Evolutionary conservation across 1,140 invertebrate genomes (phyloP).

Genomic region (Papilio polyxenes): DNA sequence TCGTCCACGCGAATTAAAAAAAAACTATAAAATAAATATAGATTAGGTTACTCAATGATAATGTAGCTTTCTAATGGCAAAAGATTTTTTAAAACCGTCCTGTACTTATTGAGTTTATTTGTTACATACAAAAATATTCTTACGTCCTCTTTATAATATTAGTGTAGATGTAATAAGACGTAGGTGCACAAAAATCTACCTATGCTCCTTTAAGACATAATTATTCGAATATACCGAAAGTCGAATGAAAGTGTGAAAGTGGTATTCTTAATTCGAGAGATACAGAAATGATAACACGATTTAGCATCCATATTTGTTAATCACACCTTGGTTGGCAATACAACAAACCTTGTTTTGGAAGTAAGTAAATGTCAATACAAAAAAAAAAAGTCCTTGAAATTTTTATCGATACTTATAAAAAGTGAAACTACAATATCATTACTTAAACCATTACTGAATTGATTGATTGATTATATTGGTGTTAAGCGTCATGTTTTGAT

Average conservation of each 20-base stretch:
- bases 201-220: not conserved
- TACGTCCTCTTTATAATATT: too few species aligned
- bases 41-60: too few species aligned
- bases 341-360: constrained; percentile 24
- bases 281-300: constrained; percentile 17
- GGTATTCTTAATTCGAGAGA: constrained; percentile 6
- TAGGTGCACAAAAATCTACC: not conserved
- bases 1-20: too few species aligned
- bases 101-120: too few species aligned
- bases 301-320: constrained; percentile 33
- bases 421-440: constrained; percentile 14
- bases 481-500: constrained; percentile 13
- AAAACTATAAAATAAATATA: too few species aligned
- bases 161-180: not conserved
- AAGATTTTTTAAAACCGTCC: too few species aligned
- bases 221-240: constrained; percentile 13
- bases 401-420: constrained; percentile 5
- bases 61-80: too few species aligned
- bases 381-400: constrained; percentile 10
- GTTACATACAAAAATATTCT: too few species aligned
- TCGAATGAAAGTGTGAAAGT: constrained; percentile 30
- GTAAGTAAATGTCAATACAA: not conserved
- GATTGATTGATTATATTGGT: constrained; percentile 24
- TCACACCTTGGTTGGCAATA: not conserved
- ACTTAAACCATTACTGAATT: not conserved